Evolutionary conservation across 2,888 invertebrate species (phyloP), one percentile per base, ranked within the genome.

Genomic region (Arge pagana): DNA sequence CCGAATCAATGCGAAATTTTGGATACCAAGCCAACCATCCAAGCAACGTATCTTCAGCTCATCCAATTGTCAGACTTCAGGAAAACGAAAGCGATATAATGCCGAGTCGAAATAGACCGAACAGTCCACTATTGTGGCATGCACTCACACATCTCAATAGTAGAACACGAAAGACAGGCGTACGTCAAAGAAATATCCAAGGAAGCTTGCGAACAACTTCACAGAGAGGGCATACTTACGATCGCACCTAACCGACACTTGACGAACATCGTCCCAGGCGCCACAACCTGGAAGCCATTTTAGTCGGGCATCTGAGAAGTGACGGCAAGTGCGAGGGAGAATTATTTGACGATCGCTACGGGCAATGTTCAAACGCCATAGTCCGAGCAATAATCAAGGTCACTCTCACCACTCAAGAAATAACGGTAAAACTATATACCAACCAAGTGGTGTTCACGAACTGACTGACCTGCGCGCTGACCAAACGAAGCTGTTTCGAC

Each of bases 291-390:
- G n/a, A 3, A 3, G 21, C 11, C 18, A 37, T n/a, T n/a, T 8
- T 37, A 10, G 37, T 21, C 3, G 37, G 37, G 7, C 11, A 19
- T n/a, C 10, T 53, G 0, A 15, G 10, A 0, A 40, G 24, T 4
- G 42, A 57, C 2, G 60, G 60, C 6, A 26, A 6, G 1, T 64
- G 61, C 16, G 6, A 26, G 1, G 61, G 59, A 3, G 53, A 50
- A 0, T 42, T 54, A 5, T 61, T 60, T 31, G 51, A 57, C 8
- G 63, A 62, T 10, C 52, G 48, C 0, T 59, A 55, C 13, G 56
- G 58, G 8, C 48, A 33, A 1, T 63, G 56, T 52, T 50, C 53
- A 2, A 50, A 54, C 6, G 56, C 55, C 0, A 42, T 57, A 3
- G 57, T 61, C 0, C 56, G 35, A 7, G 35, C 51, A 2, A 40